phyloP scores from a whole-genome alignment of 2,113 vertebrate species.

The Oenanthe melanoleuca region DNA sequence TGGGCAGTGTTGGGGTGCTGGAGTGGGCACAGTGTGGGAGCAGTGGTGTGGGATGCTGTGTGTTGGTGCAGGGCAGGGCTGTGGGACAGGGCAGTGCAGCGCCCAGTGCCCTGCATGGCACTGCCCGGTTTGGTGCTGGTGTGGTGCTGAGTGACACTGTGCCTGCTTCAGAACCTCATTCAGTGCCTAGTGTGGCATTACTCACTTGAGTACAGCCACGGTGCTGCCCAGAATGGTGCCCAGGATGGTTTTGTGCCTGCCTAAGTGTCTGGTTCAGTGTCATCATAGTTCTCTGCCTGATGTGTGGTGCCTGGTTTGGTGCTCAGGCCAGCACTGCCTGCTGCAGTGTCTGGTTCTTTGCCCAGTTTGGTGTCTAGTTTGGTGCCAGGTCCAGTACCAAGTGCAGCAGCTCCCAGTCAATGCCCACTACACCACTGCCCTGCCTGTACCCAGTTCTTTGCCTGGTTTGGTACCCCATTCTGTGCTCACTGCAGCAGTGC shows the following conservation, averaged over 20 bases:
- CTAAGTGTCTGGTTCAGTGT: neutral
- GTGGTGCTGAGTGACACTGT: too few species aligned
- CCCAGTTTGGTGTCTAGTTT: neutral
- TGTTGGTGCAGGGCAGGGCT: neutral
- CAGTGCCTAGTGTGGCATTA: neutral
- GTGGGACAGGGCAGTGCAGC: neutral
- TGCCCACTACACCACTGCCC: fast-evolving
- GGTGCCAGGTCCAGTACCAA: neutral
- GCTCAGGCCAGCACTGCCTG: neutral
- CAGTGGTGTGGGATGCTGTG: neutral
- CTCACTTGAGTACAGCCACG: fast-evolving
- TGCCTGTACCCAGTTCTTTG: neutral
- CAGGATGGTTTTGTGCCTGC: neutral
- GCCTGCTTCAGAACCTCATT: neutral
- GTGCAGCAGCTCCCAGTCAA: neutral
- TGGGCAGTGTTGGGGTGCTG: neutral
- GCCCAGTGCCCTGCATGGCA: too few species aligned
- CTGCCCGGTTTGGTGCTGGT: neutral
- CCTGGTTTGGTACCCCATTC: neutral
- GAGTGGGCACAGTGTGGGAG: neutral
- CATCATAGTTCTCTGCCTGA: neutral
- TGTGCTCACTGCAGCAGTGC: neutral
- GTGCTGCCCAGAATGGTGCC: neutral
- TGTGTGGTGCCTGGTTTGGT: neutral
- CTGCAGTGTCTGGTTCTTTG: neutral